A percentile compares a stretch with the other conserved stretches of the same genome.
Evolutionary conservation across 1,140 invertebrate species (phyloP).

Genomic region (Drosophila navojoa): DNA sequence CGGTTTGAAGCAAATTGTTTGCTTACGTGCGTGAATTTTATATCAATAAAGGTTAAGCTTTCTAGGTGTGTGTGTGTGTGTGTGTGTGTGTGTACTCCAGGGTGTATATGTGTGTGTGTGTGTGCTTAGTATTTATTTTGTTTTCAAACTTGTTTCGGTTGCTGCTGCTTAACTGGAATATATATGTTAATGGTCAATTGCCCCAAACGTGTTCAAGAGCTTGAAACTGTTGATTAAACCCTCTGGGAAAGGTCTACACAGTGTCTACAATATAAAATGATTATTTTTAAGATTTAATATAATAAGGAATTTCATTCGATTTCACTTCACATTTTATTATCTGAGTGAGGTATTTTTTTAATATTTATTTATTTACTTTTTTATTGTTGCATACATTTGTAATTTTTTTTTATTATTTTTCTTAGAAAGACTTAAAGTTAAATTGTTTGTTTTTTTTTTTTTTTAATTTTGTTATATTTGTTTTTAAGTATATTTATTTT

Average conservation of each 20-base stretch:
- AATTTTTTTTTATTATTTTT: too few species aligned
- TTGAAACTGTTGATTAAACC: constrained; percentile 15
- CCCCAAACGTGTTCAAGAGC: constrained; percentile 10
- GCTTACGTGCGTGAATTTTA: constrained; percentile 55
- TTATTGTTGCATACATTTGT: too few species aligned
- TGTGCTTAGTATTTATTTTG: constrained; percentile 17
- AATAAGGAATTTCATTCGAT: too few species aligned
- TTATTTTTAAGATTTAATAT: too few species aligned
- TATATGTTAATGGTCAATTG: constrained; percentile 12
- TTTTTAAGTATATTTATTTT: too few species aligned
- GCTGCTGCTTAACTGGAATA: neutral
- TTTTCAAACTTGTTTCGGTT: neutral
- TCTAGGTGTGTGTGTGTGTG: neutral
- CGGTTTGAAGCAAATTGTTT: constrained; percentile 36
- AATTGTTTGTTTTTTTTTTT: too few species aligned
- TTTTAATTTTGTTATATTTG: too few species aligned
- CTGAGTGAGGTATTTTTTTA: too few species aligned
- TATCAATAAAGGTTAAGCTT: constrained; percentile 41
- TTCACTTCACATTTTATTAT: too few species aligned
- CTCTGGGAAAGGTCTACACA: neutral
- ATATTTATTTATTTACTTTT: too few species aligned
- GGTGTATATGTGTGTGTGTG: neutral
- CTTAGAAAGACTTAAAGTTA: too few species aligned
- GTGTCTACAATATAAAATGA: too few species aligned
- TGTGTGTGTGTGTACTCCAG: neutral